Conservation (phyloP, 2,797 vertebrate genomes). For the Xenentodon cancila region DNA sequence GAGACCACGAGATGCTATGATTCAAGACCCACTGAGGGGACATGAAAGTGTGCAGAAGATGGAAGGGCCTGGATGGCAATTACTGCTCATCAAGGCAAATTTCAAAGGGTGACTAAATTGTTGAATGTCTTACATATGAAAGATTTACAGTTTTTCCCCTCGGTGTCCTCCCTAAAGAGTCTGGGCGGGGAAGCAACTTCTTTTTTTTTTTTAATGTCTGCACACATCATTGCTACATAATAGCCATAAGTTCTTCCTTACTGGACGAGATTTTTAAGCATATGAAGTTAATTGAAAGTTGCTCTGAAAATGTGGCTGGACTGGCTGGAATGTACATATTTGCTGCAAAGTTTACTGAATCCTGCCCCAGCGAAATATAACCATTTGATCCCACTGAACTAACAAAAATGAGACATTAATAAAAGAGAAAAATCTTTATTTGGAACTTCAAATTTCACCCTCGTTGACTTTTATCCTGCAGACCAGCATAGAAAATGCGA, state of each 20-base stretch:
- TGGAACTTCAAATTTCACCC: conserved; percentile 64
- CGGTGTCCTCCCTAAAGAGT: conserved; percentile 63
- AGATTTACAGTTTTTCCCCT: conserved; percentile 68
- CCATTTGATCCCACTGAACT: conserved; percentile 65
- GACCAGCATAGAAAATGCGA: conserved; percentile 65
- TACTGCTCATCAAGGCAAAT: conserved; percentile 72
- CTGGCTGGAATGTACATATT: conserved; percentile 75
- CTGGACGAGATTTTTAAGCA: conserved; percentile 7
- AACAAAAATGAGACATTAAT: conserved; percentile 68
- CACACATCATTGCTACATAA: conserved; percentile 45
- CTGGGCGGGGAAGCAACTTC: conserved; percentile 41
- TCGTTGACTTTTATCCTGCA: conserved; percentile 58
- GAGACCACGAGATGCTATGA: conserved; percentile 71
- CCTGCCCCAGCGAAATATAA: conserved; percentile 44
- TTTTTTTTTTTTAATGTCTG: conserved; percentile 35
- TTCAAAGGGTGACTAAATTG: conserved; percentile 73
- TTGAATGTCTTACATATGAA: conserved; percentile 58
- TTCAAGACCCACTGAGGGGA: conserved; percentile 75
- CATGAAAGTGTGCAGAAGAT: conserved; percentile 75
- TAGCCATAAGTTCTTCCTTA: conserved; percentile 43
- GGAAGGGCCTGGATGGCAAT: conserved; percentile 66
- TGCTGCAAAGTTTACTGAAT: conserved; percentile 72
- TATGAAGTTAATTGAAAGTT: conserved; percentile 57
- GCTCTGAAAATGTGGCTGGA: conserved; percentile 48
- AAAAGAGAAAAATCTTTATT: conserved; percentile 72